phyloP scores from a whole-genome alignment of 1,140 invertebrate species.

The Papilio polyxenes region DNA sequence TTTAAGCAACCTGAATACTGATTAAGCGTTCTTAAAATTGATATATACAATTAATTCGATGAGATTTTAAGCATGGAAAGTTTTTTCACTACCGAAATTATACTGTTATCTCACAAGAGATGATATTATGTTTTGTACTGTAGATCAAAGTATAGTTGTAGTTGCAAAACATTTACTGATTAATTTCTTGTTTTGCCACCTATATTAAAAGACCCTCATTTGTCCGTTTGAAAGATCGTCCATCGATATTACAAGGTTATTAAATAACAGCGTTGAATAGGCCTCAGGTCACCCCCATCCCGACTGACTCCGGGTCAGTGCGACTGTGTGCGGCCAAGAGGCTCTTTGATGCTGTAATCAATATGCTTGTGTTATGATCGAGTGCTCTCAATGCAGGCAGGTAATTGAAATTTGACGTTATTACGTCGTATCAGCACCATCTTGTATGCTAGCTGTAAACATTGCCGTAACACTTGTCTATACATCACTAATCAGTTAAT shows the following conservation, averaged over 20 bases:
- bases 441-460: not conserved
- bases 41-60: too few species aligned
- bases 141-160: not conserved
- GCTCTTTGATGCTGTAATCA: conserved; percentile 32
- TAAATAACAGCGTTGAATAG: conserved; percentile 11
- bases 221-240: not conserved
- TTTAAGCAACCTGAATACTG: too few species aligned
- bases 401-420: conserved; percentile 30
- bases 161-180: not conserved
- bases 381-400: not conserved
- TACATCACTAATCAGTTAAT: too few species aligned
- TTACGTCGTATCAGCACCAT: not conserved
- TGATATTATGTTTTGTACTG: too few species aligned
- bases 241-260: conserved; percentile 28
- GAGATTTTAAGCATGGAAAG: too few species aligned
- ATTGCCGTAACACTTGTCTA: too few species aligned
- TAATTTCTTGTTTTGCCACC: not conserved
- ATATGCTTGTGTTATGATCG: conserved; percentile 25
- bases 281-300: not conserved
- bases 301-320: conserved; percentile 4
- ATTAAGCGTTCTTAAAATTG: too few species aligned
- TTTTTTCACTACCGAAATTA: too few species aligned
- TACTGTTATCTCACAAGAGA: too few species aligned
- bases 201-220: not conserved
- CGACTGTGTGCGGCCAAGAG: conserved; percentile 17